A percentile compares a stretch with the other conserved stretches of the same genome.
Conservation (phyloP, 2,113 vertebrate species). For the Triplophysa dalaica region DNA sequence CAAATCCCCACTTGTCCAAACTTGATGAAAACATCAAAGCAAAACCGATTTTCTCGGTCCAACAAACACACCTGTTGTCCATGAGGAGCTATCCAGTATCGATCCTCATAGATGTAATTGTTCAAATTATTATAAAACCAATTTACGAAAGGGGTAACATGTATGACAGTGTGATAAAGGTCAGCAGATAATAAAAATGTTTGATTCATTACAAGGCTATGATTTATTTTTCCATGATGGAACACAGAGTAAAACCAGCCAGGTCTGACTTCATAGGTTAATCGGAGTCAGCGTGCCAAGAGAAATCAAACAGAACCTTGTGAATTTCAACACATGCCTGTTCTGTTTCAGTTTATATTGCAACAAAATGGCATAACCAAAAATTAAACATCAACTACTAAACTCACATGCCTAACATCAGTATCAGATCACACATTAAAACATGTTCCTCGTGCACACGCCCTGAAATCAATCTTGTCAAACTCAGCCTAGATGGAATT, state of each 20-base stretch:
- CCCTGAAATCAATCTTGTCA: too few species aligned
- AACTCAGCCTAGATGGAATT: too few species aligned
- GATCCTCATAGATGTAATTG: not conserved
- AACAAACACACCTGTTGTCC: constrained; percentile 6
- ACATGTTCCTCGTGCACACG: too few species aligned
- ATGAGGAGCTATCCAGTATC: too few species aligned
- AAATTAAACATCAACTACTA: not conserved
- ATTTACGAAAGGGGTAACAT: not conserved
- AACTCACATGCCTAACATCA: too few species aligned
- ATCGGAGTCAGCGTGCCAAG: not conserved
- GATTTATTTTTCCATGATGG: not conserved
- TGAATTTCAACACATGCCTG: constrained; percentile 3
- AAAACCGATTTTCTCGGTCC: not conserved
- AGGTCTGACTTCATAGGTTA: not conserved
- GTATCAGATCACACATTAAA: too few species aligned
- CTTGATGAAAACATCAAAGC: not conserved
- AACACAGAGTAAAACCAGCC: not conserved
- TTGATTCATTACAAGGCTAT: not conserved
- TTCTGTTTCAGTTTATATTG: not conserved
- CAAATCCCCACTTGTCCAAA: not conserved
- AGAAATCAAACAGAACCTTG: not conserved
- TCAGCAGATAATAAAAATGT: constrained; percentile 1
- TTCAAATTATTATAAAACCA: not conserved
- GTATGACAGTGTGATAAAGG: not conserved
- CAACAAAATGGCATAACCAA: not conserved